A percentile compares a stretch with the other conserved stretches of the same genome.
Evolutionary conservation across 1,140 invertebrate species (phyloP).

Genomic region (Camponotus vicinus): DNA sequence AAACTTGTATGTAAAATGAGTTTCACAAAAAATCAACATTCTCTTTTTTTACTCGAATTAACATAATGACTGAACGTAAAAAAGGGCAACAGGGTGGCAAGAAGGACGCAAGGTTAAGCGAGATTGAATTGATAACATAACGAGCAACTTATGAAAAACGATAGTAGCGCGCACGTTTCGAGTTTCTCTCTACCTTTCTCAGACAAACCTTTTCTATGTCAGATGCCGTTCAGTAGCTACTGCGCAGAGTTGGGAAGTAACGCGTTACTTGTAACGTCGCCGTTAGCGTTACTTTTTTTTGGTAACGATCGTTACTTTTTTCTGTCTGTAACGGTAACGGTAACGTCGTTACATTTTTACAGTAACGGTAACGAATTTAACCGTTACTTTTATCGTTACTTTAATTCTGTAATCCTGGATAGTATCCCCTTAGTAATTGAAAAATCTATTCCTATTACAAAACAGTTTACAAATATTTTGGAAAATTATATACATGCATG

Average conservation of each 20-base stretch:
- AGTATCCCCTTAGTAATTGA: too few species aligned
- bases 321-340: too few species aligned
- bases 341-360: too few species aligned
- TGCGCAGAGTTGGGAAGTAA: neutral
- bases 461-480: too few species aligned
- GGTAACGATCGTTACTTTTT: too few species aligned
- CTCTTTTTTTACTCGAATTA: slow-evolving; percentile 28
- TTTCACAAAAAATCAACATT: neutral
- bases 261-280: too few species aligned
- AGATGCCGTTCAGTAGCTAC: slow-evolving; percentile 38
- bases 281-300: too few species aligned
- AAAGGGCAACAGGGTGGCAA: neutral
- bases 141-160: slow-evolving; percentile 75
- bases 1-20: neutral
- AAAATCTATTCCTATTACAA: too few species aligned
- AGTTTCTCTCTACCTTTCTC: slow-evolving; percentile 42
- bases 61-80: slow-evolving; percentile 33
- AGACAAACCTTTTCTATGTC: slow-evolving; percentile 67
- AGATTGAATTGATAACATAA: slow-evolving; percentile 60
- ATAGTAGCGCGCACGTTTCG: slow-evolving; percentile 34
- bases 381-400: too few species aligned
- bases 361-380: too few species aligned
- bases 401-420: too few species aligned
- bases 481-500: too few species aligned
- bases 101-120: slow-evolving; percentile 50